phyloP scores from a whole-genome alignment of 2,888 invertebrate genomes.

The Cephus sareptanus region DNA sequence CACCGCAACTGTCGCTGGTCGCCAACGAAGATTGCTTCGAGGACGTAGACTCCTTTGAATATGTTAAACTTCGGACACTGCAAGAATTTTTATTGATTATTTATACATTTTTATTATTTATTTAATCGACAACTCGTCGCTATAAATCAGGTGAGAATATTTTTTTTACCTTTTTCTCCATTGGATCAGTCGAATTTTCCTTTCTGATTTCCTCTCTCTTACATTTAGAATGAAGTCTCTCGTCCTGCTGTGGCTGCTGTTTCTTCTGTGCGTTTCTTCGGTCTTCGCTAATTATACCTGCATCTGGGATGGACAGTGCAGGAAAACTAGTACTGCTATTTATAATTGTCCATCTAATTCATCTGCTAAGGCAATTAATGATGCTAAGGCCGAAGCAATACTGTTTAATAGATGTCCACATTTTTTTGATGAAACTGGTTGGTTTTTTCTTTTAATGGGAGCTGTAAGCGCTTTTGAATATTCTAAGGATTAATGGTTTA shows the following conservation, averaged over 20 bases:
- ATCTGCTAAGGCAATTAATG: constrained; percentile 57
- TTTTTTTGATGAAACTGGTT: constrained; percentile 59
- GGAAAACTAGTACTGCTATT: constrained; percentile 33
- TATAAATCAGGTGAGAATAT: too few species aligned
- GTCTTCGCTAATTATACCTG: constrained; percentile 57
- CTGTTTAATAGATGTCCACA: constrained; percentile 74
- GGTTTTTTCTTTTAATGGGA: background rate
- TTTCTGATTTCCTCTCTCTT: background rate
- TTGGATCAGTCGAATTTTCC: background rate
- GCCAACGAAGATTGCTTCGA: too few species aligned
- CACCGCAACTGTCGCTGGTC: too few species aligned
- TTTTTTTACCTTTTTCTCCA: too few species aligned
- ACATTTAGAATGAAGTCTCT: constrained; percentile 26
- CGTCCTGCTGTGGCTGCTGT: constrained; percentile 17
- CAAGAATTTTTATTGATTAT: too few species aligned
- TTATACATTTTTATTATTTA: too few species aligned
- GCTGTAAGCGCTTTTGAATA: background rate
- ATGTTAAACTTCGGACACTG: too few species aligned
- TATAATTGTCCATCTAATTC: constrained; percentile 66
- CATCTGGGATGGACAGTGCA: constrained; percentile 73
- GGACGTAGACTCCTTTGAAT: too few species aligned
- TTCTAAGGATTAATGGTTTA: background rate
- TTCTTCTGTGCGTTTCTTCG: constrained; percentile 6
- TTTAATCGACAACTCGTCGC: too few species aligned
- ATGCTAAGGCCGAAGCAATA: constrained; percentile 62